Evolutionary conservation across 2,113 vertebrate species (phyloP).

Genomic region (Macquaria australasica): DNA sequence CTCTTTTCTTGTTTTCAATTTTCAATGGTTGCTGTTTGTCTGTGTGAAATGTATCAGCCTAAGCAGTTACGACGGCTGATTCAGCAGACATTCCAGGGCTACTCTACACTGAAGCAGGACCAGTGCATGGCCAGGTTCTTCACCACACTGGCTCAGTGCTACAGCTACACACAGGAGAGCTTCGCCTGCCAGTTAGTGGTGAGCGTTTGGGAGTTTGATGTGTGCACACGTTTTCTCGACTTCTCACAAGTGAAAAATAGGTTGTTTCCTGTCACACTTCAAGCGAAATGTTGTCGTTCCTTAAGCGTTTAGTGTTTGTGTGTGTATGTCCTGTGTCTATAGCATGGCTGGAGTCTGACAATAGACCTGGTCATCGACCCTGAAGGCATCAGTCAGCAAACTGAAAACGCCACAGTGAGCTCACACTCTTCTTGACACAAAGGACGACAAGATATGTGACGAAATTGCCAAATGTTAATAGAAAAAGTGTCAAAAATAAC

Average conservation of each 20-base stretch:
- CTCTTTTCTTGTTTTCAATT: too few relatives aligned
- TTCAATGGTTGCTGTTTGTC: not conserved
- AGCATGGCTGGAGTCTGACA: conserved; percentile 91
- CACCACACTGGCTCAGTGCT: conserved; percentile 74
- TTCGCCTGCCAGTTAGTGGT: conserved; percentile 76
- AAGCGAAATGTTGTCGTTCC: not conserved
- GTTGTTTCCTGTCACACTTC: not conserved
- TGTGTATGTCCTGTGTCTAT: conserved; percentile 13
- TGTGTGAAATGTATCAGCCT: conserved; percentile 35
- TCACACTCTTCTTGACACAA: not conserved
- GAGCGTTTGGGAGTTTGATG: not conserved
- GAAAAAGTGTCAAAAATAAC: too few relatives aligned
- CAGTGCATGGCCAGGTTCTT: conserved; percentile 77
- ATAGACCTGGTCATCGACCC: conserved; percentile 93
- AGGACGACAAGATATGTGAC: not conserved
- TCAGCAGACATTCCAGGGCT: conserved; percentile 80
- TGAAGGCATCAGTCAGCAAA: conserved; percentile 93
- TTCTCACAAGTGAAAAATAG: not conserved
- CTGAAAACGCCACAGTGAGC: conserved; percentile 87
- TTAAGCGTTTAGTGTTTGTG: not conserved
- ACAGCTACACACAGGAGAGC: conserved; percentile 75
- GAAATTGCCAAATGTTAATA: not conserved
- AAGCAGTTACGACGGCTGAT: conserved; percentile 78
- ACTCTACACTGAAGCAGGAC: conserved; percentile 75
- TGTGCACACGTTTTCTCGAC: not conserved